Conservation (phyloP, 2,797 vertebrate species). For the Smutsia temminckii region DNA sequence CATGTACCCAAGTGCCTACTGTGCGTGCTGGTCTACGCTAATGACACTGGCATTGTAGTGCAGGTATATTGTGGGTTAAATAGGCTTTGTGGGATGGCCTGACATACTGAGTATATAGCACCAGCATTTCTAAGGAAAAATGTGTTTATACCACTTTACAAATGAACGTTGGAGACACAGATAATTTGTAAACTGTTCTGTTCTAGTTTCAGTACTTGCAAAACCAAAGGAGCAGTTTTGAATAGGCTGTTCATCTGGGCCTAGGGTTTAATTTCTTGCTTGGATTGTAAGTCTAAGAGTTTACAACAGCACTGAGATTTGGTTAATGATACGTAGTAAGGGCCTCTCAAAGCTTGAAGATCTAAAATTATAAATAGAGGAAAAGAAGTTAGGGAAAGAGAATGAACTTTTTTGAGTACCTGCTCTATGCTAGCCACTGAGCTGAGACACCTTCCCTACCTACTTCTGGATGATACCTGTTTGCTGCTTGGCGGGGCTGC, state of each 20-base stretch:
- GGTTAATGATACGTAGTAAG: background rate
- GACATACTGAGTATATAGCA: background rate
- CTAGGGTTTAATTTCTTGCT: background rate
- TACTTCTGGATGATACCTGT: no score
- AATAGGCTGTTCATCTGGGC: background rate
- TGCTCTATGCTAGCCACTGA: background rate
- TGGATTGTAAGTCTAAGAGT: background rate
- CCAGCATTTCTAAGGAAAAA: background rate
- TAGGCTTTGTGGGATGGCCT: background rate
- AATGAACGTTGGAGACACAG: background rate
- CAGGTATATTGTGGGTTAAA: background rate
- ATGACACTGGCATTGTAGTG: rapidly evolving
- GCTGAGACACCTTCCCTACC: background rate
- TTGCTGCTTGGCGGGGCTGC: background rate
- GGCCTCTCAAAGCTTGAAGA: slow-evolving; percentile 6
- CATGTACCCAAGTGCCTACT: background rate
- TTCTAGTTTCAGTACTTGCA: background rate
- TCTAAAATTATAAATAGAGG: slow-evolving; percentile 48
- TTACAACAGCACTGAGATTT: slow-evolving; percentile 18
- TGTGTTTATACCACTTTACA: background rate
- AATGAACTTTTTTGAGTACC: background rate
- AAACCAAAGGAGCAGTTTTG: background rate
- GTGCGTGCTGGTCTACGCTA: rapidly evolving
- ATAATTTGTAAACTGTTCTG: background rate
- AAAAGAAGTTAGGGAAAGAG: background rate